Evolutionary conservation across 2,113 vertebrate genomes (phyloP).

Genomic region (Eolophus roseicapilla): DNA sequence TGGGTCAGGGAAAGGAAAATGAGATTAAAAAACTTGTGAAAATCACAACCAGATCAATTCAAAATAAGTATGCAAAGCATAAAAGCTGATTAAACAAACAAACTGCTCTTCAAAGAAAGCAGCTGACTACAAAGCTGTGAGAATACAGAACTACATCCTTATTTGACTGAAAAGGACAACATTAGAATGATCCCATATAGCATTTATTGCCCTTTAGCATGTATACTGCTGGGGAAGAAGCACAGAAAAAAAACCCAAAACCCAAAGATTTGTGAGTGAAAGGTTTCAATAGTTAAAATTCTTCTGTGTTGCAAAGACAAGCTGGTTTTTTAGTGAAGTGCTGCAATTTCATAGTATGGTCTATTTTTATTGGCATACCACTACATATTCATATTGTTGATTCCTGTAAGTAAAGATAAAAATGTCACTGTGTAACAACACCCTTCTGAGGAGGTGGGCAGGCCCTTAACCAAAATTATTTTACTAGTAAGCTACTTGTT

Average conservation of each 20-base stretch:
- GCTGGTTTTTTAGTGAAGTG: neutral
- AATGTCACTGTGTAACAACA: neutral
- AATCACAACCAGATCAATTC: neutral
- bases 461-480: neutral
- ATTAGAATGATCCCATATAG: neutral
- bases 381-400: neutral
- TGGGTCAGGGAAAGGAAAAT: slow-evolving; percentile 54
- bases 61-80: neutral
- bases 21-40: slow-evolving; percentile 41
- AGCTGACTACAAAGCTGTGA: neutral
- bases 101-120: neutral
- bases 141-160: neutral
- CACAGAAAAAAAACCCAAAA: neutral
- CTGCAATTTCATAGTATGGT: neutral
- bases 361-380: neutral
- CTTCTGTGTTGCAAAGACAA: neutral
- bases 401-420: neutral
- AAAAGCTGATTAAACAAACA: neutral
- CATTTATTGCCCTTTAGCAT: neutral
- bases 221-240: neutral
- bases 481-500: neutral
- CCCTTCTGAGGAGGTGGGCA: neutral
- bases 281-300: neutral
- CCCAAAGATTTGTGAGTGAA: neutral
- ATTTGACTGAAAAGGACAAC: neutral